Evolutionary conservation across 2,888 invertebrate genomes (phyloP).

Genomic region (Fragum fragum): DNA sequence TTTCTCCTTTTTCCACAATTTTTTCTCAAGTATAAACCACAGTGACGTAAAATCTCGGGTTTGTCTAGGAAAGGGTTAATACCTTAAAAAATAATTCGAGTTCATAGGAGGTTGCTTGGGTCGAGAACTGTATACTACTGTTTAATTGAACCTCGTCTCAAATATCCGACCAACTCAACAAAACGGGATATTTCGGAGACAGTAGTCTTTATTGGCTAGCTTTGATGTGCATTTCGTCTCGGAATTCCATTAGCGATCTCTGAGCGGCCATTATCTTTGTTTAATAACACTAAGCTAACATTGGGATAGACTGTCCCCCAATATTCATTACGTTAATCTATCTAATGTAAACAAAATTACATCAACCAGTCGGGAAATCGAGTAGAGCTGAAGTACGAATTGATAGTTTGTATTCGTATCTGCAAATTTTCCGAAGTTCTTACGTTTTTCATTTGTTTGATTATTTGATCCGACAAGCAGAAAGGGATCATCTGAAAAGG

Average conservation of each 20-base stretch:
- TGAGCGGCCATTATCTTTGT: constrained; percentile 36
- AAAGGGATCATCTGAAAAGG: no score
- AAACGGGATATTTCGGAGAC: constrained; percentile 2
- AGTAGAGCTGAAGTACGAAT: not conserved
- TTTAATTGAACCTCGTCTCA: not conserved
- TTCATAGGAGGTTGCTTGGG: no score
- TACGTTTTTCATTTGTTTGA: no score
- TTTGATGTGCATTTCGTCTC: constrained; percentile 46
- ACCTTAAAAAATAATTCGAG: no score
- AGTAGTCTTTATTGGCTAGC: not conserved
- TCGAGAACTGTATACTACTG: not conserved
- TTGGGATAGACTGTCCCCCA: constrained; percentile 43
- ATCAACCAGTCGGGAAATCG: constrained; percentile 10
- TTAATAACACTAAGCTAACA: constrained; percentile 50
- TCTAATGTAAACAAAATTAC: constrained; percentile 51
- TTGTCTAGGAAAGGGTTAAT: no score
- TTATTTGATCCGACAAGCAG: no score
- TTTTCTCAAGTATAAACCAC: no score
- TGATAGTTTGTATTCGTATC: no score
- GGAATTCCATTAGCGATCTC: constrained; percentile 34
- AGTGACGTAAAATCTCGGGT: no score
- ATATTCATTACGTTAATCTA: constrained; percentile 52
- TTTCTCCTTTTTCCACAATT: no score
- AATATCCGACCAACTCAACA: constrained; percentile 1
- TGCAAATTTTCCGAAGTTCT: no score